These are phyloP conservation scores for Aurelia sp. DNA, from an alignment of 30 jellyfish, hydroid and myxozoan species.

Conservation along the genomic window DNA sequence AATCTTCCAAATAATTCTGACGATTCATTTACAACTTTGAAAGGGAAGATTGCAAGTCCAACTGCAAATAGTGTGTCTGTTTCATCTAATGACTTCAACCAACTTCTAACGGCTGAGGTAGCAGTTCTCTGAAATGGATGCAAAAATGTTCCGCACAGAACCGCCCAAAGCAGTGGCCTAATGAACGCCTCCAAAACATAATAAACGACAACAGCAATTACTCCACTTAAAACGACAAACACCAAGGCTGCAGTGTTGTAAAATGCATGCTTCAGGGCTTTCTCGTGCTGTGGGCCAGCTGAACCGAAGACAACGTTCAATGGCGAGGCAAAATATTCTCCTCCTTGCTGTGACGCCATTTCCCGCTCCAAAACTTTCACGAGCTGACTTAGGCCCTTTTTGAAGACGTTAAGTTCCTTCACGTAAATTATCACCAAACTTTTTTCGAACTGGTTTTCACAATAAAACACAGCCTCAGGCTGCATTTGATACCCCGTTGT, in stretches of 20 bases:
- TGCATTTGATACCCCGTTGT: no score
- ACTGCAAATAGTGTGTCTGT: constrained; percentile 83
- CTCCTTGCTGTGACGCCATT: constrained; percentile 12
- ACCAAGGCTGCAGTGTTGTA: constrained; percentile 97
- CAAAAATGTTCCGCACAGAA: constrained; percentile 90
- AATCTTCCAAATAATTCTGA: constrained; percentile 75
- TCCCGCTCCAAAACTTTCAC: no score
- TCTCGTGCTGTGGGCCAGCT: constrained; percentile 88
- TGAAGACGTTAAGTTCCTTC: no score
- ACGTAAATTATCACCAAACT: no score
- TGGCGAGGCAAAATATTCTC: constrained; percentile 82
- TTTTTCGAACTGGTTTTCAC: no score
- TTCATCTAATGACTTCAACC: constrained; percentile 80
- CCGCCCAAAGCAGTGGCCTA: constrained; percentile 98
- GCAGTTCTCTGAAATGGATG: constrained; percentile 91
- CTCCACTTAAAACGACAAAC: constrained; percentile 85
- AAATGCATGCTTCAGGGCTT: constrained; percentile 87
- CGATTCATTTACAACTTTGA: constrained; percentile 58
- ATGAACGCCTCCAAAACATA: constrained; percentile 88
- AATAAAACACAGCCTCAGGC: no score
- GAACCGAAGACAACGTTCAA: constrained; percentile 72
- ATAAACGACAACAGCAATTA: constrained; percentile 76
- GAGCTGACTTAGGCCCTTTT: no score
- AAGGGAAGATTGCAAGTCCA: constrained; percentile 86
- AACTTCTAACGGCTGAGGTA: constrained; percentile 66